phyloP scores from a whole-genome alignment of 2,113 vertebrate species.

The Bungarus multicinctus region DNA sequence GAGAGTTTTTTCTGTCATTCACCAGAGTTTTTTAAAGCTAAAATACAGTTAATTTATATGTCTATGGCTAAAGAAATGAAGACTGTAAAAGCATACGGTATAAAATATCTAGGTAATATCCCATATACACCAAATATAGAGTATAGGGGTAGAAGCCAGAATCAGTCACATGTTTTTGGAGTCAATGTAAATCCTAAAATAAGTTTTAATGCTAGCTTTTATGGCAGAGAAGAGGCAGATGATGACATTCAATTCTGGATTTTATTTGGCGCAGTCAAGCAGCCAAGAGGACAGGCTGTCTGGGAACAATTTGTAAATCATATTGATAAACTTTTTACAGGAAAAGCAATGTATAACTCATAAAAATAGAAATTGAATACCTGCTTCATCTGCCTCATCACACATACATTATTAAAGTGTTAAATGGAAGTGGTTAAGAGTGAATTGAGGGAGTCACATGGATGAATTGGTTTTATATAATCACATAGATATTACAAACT shows the following conservation, averaged over 20 bases:
- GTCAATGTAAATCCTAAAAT: neutral
- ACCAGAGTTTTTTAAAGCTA: neutral
- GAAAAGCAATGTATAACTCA: neutral
- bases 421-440: neutral
- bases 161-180: neutral
- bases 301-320: neutral
- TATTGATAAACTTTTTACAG: neutral
- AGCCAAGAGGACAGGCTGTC: neutral
- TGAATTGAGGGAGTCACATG: neutral
- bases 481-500: neutral
- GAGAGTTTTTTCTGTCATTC: conserved; percentile 15
- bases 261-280: neutral
- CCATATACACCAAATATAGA: neutral
- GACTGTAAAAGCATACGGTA: neutral
- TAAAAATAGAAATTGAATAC: neutral
- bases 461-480: neutral
- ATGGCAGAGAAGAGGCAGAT: neutral
- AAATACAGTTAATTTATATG: neutral
- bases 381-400: neutral
- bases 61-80: neutral
- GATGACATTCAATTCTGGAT: neutral
- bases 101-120: rapidly evolving
- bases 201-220: neutral
- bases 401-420: neutral
- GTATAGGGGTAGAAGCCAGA: neutral